Evolutionary conservation across 2,113 vertebrate species (phyloP), one percentile per base, ranked within the genome.

Genomic region (Gila orcuttii): DNA sequence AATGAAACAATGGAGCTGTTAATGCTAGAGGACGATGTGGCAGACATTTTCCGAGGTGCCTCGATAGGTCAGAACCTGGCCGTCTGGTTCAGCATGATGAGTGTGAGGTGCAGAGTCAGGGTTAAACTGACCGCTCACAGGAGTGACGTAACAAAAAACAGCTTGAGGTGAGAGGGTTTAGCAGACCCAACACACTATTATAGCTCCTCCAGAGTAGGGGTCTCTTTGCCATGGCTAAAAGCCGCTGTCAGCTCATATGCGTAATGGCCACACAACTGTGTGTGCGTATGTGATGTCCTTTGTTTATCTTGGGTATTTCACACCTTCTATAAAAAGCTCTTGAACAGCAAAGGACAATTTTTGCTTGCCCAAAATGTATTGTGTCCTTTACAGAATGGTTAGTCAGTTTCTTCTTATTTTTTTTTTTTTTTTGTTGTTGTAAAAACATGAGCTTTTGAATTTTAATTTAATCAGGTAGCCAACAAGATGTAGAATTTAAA

Each of bases 81-180:
- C 33, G 69, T 62, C 59, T 81, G 75, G 28, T 80, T 87, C 77
- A 45, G 31, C 52, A 1, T 75, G 57, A 82, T 23, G 23, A 28
- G 55, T 28, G 69, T 75, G 69, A 62, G 69, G 79, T 76, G 42
- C 79, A 86, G 25, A 78, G 84, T 79, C 78, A 81, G 85, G 85
- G 78, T 86, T 68, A 81, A 55, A 81, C 76, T 79, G 60, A 79
- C 77, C 79, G 19, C 45, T 68, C 45, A 52, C 68, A 74, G 36
- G 68, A 86, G 68, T 45, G 23, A 80, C 33, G n/a, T 25, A 33
- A 39, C 25, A 31, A 68, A 68, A 82, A 82, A 23, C 42, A 82
- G 62, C 25, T 3, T 55, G 73, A 64, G 50, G 25, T 59, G 25
- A 80, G 84, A 66, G 69, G 39, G 12, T 71, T 42, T 81, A 62